Evolutionary conservation across 2,888 invertebrate species (phyloP).

Genomic region (Drosophila rubida): DNA sequence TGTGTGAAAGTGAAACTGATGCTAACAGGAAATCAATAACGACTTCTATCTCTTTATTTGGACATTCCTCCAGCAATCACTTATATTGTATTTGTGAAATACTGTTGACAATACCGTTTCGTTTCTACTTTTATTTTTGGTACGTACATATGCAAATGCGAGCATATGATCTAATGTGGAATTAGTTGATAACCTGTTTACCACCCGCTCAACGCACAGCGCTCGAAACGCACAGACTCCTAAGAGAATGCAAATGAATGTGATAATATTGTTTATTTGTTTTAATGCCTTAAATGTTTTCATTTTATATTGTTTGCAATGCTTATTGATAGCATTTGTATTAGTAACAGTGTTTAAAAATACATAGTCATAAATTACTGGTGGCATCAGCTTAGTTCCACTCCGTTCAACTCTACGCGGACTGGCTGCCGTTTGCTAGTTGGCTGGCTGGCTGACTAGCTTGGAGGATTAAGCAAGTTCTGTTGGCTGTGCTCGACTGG

Average conservation of each 20-base stretch:
- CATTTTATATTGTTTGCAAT: conserved; percentile 44
- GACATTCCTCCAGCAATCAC: conserved; percentile 17
- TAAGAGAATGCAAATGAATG: conserved; percentile 59
- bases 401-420: neutral
- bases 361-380: conserved; percentile 41
- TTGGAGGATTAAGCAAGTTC: conserved; percentile 24
- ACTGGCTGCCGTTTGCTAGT: neutral
- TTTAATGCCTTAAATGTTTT: conserved; percentile 64
- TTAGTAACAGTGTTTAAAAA: conserved; percentile 55
- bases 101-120: conserved; percentile 53
- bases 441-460: neutral
- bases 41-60: conserved; percentile 10
- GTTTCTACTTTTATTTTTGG: conserved; percentile 13
- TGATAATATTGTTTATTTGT: conserved; percentile 55
- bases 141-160: conserved; percentile 42
- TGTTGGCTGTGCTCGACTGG: conserved; percentile 37
- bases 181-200: conserved; percentile 53
- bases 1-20: conserved; percentile 65
- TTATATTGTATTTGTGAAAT: neutral
- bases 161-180: conserved; percentile 57
- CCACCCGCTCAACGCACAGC: conserved; percentile 18
- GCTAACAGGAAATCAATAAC: conserved; percentile 59
- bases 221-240: conserved; percentile 6
- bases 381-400: conserved; percentile 19
- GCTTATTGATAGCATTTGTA: conserved; percentile 36